These are phyloP conservation scores for Eupithecia subfuscata DNA, from an alignment of 2,888 invertebrate species.

Conservation along the genomic window DNA sequence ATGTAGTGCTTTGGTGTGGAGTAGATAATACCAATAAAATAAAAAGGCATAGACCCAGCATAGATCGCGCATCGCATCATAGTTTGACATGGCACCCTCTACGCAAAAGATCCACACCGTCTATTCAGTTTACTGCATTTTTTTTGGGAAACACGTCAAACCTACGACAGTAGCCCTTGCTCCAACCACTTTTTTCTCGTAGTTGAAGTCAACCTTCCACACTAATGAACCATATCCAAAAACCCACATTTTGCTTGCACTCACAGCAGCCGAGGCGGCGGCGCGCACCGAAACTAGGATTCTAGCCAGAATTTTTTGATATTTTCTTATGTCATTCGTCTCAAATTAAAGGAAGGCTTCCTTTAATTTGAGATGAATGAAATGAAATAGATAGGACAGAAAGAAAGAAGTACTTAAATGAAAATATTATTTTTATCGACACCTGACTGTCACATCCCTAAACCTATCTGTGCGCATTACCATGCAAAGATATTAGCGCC, in stretches of 20 bases:
- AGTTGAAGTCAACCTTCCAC: slow-evolving; percentile 98
- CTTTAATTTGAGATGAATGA: no score
- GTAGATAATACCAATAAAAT: neutral
- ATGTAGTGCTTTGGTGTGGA: neutral
- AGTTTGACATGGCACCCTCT: neutral
- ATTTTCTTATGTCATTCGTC: neutral
- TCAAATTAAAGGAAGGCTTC: no score
- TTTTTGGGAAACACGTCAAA: slow-evolving; percentile 88
- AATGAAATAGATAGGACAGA: no score
- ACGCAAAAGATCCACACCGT: neutral
- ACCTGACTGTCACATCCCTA: slow-evolving; percentile 24
- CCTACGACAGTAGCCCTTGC: slow-evolving; percentile 91
- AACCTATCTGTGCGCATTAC: slow-evolving; percentile 42
- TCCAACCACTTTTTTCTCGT: slow-evolving; percentile 89
- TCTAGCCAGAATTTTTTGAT: neutral
- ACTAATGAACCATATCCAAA: slow-evolving; percentile 98
- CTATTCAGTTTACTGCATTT: neutral
- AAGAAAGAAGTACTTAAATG: no score
- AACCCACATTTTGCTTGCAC: slow-evolving; percentile 88
- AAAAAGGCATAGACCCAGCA: neutral
- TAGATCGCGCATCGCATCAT: no score
- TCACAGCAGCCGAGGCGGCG: neutral
- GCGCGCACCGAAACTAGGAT: neutral
- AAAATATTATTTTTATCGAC: no score
- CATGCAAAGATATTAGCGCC: slow-evolving; percentile 54